phyloP scores from a whole-genome alignment of 2,113 vertebrate genomes.

The Pan paniscus region DNA sequence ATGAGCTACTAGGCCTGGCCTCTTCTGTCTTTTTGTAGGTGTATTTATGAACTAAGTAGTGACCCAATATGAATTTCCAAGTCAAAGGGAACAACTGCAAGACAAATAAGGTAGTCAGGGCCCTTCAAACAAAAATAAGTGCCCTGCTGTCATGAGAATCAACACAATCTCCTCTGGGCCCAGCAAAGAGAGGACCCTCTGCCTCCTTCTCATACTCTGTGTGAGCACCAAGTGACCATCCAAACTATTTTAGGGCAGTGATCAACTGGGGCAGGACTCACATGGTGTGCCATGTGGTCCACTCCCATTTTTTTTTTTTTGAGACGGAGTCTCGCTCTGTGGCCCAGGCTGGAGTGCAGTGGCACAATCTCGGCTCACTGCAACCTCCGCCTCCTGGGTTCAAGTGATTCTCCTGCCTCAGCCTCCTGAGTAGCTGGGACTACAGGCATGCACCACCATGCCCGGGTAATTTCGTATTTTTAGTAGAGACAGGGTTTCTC shows the following conservation, averaged over 20 bases:
- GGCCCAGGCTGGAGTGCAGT: too few species aligned
- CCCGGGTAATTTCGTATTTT: too few species aligned
- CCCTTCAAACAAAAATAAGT: neutral
- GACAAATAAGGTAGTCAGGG: neutral
- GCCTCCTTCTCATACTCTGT: neutral
- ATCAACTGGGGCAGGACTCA: neutral
- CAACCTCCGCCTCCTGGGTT: too few species aligned
- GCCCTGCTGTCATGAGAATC: neutral
- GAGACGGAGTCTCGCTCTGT: too few species aligned
- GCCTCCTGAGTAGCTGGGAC: too few species aligned
- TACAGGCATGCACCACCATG: too few species aligned
- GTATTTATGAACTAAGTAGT: neutral
- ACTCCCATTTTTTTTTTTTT: neutral
- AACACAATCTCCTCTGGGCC: neutral
- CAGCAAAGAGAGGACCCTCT: neutral
- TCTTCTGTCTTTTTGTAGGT: neutral
- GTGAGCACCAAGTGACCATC: neutral
- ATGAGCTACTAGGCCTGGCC: too few species aligned
- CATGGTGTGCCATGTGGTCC: neutral
- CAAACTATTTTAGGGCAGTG: neutral
- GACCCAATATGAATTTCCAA: neutral
- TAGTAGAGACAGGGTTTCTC: too few species aligned
- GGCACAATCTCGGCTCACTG: too few species aligned
- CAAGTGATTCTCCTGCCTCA: too few species aligned
- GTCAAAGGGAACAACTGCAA: neutral